Conservation (phyloP, 2,113 vertebrate species). For the Anolis carolinensis region DNA sequence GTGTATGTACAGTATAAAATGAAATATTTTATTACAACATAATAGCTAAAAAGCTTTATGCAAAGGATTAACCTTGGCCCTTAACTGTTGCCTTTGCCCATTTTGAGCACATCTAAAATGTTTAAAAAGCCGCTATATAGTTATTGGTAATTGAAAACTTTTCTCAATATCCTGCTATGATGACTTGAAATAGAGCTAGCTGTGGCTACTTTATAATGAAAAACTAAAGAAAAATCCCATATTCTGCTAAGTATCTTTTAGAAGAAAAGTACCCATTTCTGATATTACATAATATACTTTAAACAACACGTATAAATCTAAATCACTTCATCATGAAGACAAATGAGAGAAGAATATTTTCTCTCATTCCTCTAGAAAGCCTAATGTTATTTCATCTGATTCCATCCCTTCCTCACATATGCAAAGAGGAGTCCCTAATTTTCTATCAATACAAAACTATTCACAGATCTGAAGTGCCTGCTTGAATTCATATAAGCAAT, state of each 20-base stretch:
- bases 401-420: background rate
- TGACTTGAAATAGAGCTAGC: too few relatives aligned
- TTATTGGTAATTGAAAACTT: too few relatives aligned
- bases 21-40: background rate
- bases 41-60: slow-evolving; percentile 6
- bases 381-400: slow-evolving; percentile 3
- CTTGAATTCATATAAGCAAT: background rate
- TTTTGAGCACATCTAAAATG: background rate
- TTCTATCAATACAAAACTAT: too few relatives aligned
- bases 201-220: background rate
- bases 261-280: background rate
- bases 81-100: slow-evolving; percentile 25
- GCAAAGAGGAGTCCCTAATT: too few relatives aligned
- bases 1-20: background rate
- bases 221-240: background rate
- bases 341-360: background rate
- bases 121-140: background rate
- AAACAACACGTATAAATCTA: background rate
- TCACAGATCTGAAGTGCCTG: too few relatives aligned
- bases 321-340: slow-evolving; percentile 26
- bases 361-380: slow-evolving; percentile 3
- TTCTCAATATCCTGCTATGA: too few relatives aligned
- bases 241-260: background rate
- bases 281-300: background rate
- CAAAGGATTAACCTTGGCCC: slow-evolving; percentile 8